Evolutionary conservation across 2,797 vertebrate genomes (phyloP).

Genomic region (Sebastes melanostomus): DNA sequence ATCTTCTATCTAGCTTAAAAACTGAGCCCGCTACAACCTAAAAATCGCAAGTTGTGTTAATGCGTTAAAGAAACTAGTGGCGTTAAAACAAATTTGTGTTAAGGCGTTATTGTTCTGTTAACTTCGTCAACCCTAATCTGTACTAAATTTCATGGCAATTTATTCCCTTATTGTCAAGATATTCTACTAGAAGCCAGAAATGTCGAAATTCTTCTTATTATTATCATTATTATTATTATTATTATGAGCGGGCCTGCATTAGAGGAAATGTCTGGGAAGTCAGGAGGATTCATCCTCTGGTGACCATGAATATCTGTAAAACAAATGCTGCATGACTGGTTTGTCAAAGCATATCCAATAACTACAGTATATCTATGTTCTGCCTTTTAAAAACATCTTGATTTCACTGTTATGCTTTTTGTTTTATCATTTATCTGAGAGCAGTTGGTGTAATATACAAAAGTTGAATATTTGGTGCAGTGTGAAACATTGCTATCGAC

Average conservation of each 20-base stretch:
- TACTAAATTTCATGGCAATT: no score
- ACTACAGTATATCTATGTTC: neutral
- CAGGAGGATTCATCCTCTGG: neutral
- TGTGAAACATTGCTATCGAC: constrained; percentile 3
- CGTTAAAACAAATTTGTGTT: no score
- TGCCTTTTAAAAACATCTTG: neutral
- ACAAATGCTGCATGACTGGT: neutral
- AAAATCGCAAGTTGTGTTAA: no score
- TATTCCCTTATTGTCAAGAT: no score
- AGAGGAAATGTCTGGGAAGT: neutral
- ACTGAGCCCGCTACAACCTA: no score
- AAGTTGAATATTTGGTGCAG: constrained; percentile 9
- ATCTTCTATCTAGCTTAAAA: no score
- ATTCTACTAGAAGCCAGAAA: no score
- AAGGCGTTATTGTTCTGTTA: no score
- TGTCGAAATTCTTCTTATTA: rapidly evolving
- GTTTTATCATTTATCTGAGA: neutral
- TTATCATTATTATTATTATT: no score
- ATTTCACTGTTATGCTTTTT: neutral
- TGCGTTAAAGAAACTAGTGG: no score
- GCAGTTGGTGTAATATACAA: neutral
- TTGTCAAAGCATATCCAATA: neutral
- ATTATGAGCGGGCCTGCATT: neutral
- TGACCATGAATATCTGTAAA: neutral
- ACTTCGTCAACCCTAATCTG: no score